These are phyloP conservation scores for Aricia agestis DNA, from an alignment of 1,140 invertebrate species.

Conservation along the genomic window DNA sequence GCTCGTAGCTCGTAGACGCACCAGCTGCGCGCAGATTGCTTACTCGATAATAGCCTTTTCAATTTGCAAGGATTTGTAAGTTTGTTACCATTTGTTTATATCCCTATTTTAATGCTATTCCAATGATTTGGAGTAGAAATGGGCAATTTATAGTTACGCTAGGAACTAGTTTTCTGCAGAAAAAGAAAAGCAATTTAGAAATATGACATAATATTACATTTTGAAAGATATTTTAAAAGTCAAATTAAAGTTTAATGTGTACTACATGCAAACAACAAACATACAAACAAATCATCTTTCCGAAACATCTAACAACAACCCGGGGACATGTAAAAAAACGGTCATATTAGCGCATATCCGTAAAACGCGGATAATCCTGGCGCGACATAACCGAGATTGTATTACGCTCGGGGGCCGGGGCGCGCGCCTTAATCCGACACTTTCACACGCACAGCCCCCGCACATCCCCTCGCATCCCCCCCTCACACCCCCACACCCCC, in stretches of 20 bases:
- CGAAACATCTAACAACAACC: not conserved
- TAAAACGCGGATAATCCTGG: slow-evolving; percentile 51
- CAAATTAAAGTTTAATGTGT: too few species aligned
- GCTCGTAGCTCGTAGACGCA: slow-evolving; percentile 34
- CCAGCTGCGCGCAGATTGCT: slow-evolving; percentile 68
- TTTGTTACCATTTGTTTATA: slow-evolving; percentile 31
- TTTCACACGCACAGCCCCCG: slow-evolving; percentile 54
- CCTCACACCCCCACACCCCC: slow-evolving; percentile 33
- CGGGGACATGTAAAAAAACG: slow-evolving; percentile 9
- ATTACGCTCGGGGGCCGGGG: slow-evolving; percentile 59
- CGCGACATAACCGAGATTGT: slow-evolving; percentile 71
- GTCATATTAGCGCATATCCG: slow-evolving; percentile 8
- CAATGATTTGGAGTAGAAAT: not conserved
- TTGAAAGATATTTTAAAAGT: too few species aligned
- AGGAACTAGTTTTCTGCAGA: too few species aligned
- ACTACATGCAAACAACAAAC: not conserved
- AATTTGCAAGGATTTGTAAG: slow-evolving; percentile 68
- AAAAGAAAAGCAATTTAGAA: too few species aligned
- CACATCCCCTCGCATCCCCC: too few species aligned
- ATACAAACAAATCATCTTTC: not conserved
- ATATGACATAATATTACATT: too few species aligned
- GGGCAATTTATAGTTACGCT: too few species aligned
- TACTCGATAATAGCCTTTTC: slow-evolving; percentile 71
- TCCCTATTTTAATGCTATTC: slow-evolving; percentile 23
- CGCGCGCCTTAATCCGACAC: slow-evolving; percentile 56